These are phyloP conservation scores for Eristalinus aeneus DNA, from an alignment of 2,888 invertebrate genomes.

Conservation along the genomic window DNA sequence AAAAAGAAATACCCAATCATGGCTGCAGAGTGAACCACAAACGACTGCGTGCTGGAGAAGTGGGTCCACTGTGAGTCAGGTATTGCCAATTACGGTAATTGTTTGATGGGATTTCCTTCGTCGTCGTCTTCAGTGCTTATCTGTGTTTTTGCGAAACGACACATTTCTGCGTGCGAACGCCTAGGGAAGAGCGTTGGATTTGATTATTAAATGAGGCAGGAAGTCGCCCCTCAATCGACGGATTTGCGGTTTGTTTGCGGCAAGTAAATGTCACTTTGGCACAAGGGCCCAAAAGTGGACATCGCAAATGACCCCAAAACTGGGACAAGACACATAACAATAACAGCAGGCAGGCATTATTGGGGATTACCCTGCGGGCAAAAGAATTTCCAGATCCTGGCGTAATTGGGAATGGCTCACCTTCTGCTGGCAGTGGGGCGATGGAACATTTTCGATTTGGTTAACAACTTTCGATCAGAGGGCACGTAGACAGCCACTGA, in stretches of 20 bases:
- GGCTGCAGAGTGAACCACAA: background rate
- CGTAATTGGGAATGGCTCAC: constrained; percentile 20
- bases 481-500: background rate
- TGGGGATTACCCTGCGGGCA: constrained; percentile 27
- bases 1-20: background rate
- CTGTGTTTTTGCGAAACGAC: constrained; percentile 23
- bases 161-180: constrained; percentile 6
- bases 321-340: constrained; percentile 22
- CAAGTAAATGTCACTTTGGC: constrained; percentile 8
- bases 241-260: constrained; percentile 2
- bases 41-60: background rate
- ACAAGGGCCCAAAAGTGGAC: constrained; percentile 9
- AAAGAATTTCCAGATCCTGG: constrained; percentile 35
- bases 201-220: constrained; percentile 51
- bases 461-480: background rate
- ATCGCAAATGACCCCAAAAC: constrained; percentile 36
- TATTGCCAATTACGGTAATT: constrained; percentile 63
- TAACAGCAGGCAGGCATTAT: constrained; percentile 35
- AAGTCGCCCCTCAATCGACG: background rate
- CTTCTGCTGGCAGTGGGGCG: background rate
- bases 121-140: constrained; percentile 11
- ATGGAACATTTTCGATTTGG: background rate
- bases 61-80: constrained; percentile 36
- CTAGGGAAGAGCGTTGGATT: constrained; percentile 21
- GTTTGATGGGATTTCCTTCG: constrained; percentile 48